Conservation (phyloP, 2,888 invertebrate species). For the Perithous albicinctus region DNA sequence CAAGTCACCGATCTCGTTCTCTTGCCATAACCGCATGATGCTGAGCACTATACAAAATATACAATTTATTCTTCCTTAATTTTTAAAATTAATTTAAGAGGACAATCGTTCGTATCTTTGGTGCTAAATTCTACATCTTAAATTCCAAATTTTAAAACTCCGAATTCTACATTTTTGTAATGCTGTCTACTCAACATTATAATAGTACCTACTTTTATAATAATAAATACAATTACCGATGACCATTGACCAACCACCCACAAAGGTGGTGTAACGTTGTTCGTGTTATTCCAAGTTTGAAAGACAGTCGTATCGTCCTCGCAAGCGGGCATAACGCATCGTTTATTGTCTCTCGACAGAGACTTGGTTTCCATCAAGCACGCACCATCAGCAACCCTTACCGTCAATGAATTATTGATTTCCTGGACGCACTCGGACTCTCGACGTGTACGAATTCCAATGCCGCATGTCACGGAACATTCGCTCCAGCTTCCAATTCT, state of each 20-base stretch:
- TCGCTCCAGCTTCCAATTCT: constrained; percentile 91
- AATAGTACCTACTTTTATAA: not conserved
- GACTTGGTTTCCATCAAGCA: constrained; percentile 87
- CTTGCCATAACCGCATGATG: constrained; percentile 88
- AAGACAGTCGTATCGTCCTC: constrained; percentile 67
- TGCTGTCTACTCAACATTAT: too few species aligned
- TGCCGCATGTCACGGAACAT: constrained; percentile 91
- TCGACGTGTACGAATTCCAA: constrained; percentile 89
- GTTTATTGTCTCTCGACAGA: constrained; percentile 81
- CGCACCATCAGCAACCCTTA: constrained; percentile 87
- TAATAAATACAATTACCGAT: not conserved
- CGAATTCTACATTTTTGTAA: too few species aligned
- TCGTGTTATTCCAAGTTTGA: constrained; percentile 7
- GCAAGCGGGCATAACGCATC: constrained; percentile 84
- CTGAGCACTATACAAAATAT: constrained; percentile 88
- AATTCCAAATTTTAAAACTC: too few species aligned
- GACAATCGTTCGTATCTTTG: too few species aligned
- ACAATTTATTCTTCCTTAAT: not conserved
- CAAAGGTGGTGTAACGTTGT: constrained; percentile 71
- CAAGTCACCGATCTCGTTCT: constrained; percentile 87
- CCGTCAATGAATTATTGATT: constrained; percentile 85
- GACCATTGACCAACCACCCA: constrained; percentile 87
- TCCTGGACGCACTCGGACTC: constrained; percentile 90
- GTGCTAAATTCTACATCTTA: too few species aligned
- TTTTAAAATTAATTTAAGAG: not conserved